Conservation (phyloP, 2,797 vertebrate genomes). For the Macropus fuliginosus region DNA sequence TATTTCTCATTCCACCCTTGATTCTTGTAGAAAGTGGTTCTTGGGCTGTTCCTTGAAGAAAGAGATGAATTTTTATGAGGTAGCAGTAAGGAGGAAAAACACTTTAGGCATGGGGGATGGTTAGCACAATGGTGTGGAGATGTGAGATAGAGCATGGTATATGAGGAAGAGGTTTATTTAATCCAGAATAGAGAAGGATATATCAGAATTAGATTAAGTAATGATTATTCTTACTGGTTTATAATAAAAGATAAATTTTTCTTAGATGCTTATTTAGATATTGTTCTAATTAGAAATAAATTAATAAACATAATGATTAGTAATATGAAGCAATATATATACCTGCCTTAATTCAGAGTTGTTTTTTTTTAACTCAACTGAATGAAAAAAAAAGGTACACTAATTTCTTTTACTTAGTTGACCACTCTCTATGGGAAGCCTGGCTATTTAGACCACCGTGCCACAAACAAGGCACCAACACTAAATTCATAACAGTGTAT, state of each 20-base stretch:
- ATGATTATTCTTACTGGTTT: not conserved
- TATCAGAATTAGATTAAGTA: not conserved
- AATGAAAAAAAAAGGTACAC: constrained; percentile 39
- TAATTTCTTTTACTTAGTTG: constrained; percentile 36
- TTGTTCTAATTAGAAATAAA: not conserved
- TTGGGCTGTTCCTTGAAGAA: not conserved
- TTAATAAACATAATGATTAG: not conserved
- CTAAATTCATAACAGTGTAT: not conserved
- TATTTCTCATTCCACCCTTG: not conserved
- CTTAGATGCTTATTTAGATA: not conserved
- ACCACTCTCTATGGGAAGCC: constrained; percentile 9
- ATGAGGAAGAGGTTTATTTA: not conserved
- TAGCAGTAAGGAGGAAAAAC: not conserved
- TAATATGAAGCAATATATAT: not conserved
- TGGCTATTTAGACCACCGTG: constrained; percentile 37
- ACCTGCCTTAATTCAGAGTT: constrained; percentile 28
- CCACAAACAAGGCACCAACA: constrained; percentile 21
- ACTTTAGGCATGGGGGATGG: not conserved
- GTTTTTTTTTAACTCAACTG: constrained; percentile 1
- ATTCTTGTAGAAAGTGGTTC: not conserved
- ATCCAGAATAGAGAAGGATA: not conserved
- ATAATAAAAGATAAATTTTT: not conserved
- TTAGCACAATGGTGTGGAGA: not conserved
- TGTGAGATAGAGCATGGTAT: not conserved
- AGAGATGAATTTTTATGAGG: not conserved